Evolutionary conservation across 64 coral and sea anemone species (phyloP), one percentile per base, ranked within the genome.

Genomic region (Montipora capricornis): DNA sequence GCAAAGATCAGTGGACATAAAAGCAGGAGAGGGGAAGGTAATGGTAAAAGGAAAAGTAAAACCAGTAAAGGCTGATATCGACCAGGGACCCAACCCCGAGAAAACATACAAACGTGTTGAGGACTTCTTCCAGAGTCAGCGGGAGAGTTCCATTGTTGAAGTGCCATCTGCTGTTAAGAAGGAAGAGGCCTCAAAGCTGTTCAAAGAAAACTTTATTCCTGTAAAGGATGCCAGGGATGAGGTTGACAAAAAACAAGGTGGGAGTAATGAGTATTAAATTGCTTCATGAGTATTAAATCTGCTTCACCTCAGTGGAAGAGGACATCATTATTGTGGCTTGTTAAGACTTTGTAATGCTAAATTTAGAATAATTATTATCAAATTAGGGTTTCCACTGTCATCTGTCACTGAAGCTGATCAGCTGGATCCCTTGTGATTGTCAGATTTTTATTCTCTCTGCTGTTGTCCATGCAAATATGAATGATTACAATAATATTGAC

Each of bases 81-180:
- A 92, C 26, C 89, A 95, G 84, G 96, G 93, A 73, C 79, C 84
- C 9, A 95, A 78, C 52, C 89, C 96, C 5, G 89, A 91, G 88
- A 91, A 89, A 83, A 98, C 94, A 51, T 98, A 94, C 64, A 87
- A 98, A 84, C 86, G 91, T 83, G 92, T 98, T 6, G 94, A 98
- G 91, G 96, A 98, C 44, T 98, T 98, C 55, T 98, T 98, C 78
- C 94, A 92, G 44, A 89, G 93, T 29, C 96, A 98, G 48, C 68
- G 94, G 17, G 93, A 93, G 49, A 98, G 96, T 37, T 98, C 96
- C 12, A 98, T 98, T 62, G 96, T 98, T 24, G 96, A 98, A 51
- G 93, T 98, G 60, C 96, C 96, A 12, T 95, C 89, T 89, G 73
- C 96, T 47, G 96, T 98, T 29, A 98, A 95, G 66, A 87, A 87